Percentiles rank a stretch among this genome's conserved stretches.
These are phyloP conservation scores for Calypte anna DNA, from an alignment of 2,113 vertebrate species.

Conservation along the genomic window DNA sequence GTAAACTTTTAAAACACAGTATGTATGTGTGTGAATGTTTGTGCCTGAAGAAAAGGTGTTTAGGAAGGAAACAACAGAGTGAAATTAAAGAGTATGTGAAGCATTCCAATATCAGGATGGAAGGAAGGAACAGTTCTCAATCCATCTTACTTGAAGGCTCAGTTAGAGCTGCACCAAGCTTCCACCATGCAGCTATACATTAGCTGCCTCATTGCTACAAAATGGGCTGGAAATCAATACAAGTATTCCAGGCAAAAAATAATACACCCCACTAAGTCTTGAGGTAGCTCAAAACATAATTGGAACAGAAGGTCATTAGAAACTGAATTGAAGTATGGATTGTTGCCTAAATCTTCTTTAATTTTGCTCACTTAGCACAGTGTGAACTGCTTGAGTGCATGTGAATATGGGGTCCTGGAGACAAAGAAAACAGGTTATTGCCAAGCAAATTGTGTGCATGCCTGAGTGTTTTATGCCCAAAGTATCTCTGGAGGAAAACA, in stretches of 20 bases:
- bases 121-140: not conserved
- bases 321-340: not conserved
- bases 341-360: not conserved
- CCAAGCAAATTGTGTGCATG: not conserved
- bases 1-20: not conserved
- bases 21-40: not conserved
- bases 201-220: not conserved
- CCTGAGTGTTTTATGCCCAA: not conserved
- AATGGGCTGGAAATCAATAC: not conserved
- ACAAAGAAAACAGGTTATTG: not conserved
- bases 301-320: not conserved
- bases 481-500: not conserved
- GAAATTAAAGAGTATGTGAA: not conserved
- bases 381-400: not conserved
- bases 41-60: not conserved
- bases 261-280: not conserved
- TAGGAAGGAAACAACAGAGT: not conserved
- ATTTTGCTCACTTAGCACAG: not conserved
- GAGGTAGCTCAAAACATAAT: not conserved
- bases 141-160: not conserved
- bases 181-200: not conserved
- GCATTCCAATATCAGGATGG: not conserved
- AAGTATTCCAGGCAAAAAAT: not conserved
- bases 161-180: not conserved
- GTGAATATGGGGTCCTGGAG: not conserved